Evolutionary conservation across 2,888 invertebrate genomes (phyloP).

Genomic region (Drosophila kokeensis): DNA sequence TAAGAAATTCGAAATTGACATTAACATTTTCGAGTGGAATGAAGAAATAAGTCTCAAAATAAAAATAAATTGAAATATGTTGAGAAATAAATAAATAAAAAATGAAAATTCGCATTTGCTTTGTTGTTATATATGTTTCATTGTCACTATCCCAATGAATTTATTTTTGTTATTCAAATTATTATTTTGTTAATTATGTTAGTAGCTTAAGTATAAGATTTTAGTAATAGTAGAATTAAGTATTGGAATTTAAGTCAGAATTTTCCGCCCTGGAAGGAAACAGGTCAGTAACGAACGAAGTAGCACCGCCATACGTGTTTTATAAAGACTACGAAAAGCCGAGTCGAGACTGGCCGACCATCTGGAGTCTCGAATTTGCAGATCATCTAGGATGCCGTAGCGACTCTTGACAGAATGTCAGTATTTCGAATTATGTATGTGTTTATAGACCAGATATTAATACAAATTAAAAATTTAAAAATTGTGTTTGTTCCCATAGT

Average conservation of each 20-base stretch:
- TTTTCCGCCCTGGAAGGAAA: background rate
- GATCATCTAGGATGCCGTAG: too few relatives aligned
- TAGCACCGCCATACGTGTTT: too few relatives aligned
- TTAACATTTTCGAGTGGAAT: background rate
- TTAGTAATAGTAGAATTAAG: background rate
- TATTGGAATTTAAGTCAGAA: background rate
- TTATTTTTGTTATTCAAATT: background rate
- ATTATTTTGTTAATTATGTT: background rate
- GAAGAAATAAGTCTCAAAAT: background rate
- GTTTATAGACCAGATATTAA: background rate
- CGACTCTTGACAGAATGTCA: too few relatives aligned
- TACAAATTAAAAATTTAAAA: background rate
- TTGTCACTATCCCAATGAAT: background rate
- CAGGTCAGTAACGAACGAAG: too few relatives aligned
- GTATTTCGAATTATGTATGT: background rate
- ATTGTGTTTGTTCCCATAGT: background rate
- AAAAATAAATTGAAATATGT: background rate
- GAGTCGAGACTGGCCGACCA: too few relatives aligned
- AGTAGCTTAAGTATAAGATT: background rate
- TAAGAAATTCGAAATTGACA: background rate
- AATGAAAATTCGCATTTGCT: too few relatives aligned
- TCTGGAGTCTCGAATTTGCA: too few relatives aligned
- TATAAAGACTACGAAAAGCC: too few relatives aligned
- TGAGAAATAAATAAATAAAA: background rate
- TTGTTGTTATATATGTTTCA: background rate